Percentiles rank a stretch among this genome's conserved stretches.
These are phyloP conservation scores for Danaus melanippus DNA, from an alignment of 1,140 invertebrate genomes.

Conservation along the genomic window DNA sequence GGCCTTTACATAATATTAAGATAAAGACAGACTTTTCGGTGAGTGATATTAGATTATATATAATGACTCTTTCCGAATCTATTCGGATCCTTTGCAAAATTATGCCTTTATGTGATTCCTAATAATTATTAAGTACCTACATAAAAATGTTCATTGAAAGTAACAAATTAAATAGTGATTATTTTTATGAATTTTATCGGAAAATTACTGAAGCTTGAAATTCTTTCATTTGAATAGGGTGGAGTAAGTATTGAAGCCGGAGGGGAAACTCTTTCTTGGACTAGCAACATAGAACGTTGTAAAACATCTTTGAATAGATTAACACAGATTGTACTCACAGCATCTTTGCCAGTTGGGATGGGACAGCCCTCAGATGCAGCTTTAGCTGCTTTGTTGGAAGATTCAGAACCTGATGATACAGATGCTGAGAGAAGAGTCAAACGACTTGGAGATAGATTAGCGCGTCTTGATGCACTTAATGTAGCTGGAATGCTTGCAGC, in stretches of 20 bases:
- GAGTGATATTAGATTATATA: not conserved
- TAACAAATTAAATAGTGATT: too few relatives aligned
- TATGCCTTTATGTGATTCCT: too few relatives aligned
- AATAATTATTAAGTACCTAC: too few relatives aligned
- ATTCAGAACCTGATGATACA: conserved; percentile 32
- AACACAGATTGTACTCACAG: too few relatives aligned
- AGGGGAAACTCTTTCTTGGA: conserved; percentile 24
- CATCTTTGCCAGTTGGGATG: conserved; percentile 8
- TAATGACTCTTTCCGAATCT: too few relatives aligned
- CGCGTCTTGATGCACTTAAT: conserved; percentile 52
- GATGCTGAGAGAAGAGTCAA: conserved; percentile 51
- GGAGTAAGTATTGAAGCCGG: conserved; percentile 24
- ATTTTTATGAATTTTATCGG: too few relatives aligned
- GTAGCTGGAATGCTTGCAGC: conserved; percentile 58
- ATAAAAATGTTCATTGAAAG: too few relatives aligned
- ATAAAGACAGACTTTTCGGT: conserved; percentile 25
- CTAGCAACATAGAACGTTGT: conserved; percentile 19
- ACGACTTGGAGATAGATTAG: conserved; percentile 39
- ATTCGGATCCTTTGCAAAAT: too few relatives aligned
- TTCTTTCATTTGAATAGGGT: conserved; percentile 14
- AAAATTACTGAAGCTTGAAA: not conserved
- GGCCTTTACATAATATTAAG: conserved; percentile 22
- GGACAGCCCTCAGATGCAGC: conserved; percentile 37
- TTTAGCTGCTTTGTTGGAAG: conserved; percentile 44
- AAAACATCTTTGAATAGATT: too few relatives aligned